Evolutionary conservation across 2,113 vertebrate genomes (phyloP), one percentile per base, ranked within the genome.

Genomic region (Cepphus grylle): DNA sequence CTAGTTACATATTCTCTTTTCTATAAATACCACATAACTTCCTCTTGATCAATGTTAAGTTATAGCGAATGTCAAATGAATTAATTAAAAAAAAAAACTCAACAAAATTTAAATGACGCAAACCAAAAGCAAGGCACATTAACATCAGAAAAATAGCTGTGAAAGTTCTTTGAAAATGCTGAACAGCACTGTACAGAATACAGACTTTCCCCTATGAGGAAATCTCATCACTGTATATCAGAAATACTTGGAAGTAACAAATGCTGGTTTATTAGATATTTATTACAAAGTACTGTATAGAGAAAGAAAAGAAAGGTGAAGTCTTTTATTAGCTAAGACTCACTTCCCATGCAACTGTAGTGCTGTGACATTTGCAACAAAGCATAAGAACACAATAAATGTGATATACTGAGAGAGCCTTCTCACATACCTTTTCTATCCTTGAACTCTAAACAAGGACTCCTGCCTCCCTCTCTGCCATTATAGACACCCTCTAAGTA

Each of bases 401-500:
- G 87, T 97, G 93, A 96, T 96, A 90, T 95, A 97, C 21, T 86
- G 91, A 81, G 81, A 56, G 80, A 38, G 56, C 65, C 92, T 88
- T 65, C 94, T 81, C 52, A 91, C 88, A 66, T 86, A 73, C 65
- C 72, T 94, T 96, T 96, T 86, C 91, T 95, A 86, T 86, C 96
- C 94, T 95, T 97, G 96, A 96, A 96, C 95, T 93, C 96, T 76
- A 97, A 95, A 94, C 91, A 95, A 96, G 81, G 94, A 93, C 94
- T 97, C 30, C 72, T 88, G 47, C 55, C 69, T 94, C 63, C 30
- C 58, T 86, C 86, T 80, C 77, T 93, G 76, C 71, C 36, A 26
- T 88, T 92, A 86, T 0, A 94, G 67, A 79, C 84, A 86, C 26
- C 13, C 34, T 62, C 72, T 42, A 92, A 95, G 52, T 90, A 96